phyloP scores from a whole-genome alignment of 2,797 vertebrate species.

The Sebastes miniatus region DNA sequence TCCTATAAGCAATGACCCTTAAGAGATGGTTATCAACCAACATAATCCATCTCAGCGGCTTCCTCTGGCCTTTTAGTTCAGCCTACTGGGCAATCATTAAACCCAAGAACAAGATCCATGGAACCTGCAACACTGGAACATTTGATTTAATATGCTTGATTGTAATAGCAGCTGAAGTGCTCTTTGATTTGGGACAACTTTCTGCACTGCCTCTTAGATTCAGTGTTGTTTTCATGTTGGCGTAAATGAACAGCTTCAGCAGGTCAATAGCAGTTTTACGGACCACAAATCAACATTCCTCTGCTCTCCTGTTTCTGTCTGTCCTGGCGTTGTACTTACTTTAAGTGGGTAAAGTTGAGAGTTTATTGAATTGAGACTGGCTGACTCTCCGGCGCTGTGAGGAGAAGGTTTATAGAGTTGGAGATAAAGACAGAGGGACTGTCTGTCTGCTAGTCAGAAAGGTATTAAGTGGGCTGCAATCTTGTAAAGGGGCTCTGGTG shows the following conservation, averaged over 20 bases:
- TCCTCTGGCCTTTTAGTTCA: neutral
- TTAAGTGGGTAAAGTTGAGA: constrained; percentile 35
- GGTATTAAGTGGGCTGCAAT: constrained; percentile 55
- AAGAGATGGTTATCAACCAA: constrained; percentile 51
- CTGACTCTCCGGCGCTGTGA: constrained; percentile 35
- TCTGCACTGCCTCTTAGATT: neutral
- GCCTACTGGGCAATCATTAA: constrained; percentile 22
- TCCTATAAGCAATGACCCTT: constrained; percentile 31
- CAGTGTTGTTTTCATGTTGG: neutral
- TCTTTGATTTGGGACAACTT: neutral
- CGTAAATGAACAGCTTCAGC: constrained; percentile 16
- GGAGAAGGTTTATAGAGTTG: constrained; percentile 55
- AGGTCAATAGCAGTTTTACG: constrained; percentile 19
- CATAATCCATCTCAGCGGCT: constrained; percentile 15
- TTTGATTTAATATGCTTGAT: constrained; percentile 20
- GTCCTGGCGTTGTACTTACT: constrained; percentile 33
- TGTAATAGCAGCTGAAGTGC: neutral
- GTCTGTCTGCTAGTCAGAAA: constrained; percentile 62
- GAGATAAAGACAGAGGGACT: constrained; percentile 67
- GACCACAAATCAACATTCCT: constrained; percentile 45
- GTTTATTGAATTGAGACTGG: constrained; percentile 58
- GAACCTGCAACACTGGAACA: neutral
- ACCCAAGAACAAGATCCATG: neutral
- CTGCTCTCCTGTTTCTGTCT: constrained; percentile 48
- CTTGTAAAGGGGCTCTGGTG: constrained; percentile 47